Evolutionary conservation across 2,113 vertebrate genomes (phyloP).

Genomic region (Etheostoma spectabile): DNA sequence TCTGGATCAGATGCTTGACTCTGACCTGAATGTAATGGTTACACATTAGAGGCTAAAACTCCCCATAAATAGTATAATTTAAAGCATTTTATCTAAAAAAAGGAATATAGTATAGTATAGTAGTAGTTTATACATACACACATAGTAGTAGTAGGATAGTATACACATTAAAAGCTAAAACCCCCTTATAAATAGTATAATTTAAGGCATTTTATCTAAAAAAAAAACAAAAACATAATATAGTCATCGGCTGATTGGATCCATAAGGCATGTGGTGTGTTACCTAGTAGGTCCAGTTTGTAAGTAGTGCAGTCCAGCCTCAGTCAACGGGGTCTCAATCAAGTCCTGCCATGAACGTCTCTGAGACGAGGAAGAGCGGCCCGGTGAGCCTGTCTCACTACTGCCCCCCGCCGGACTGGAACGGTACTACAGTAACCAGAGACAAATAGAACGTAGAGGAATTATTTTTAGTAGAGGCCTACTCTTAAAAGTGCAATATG

Average conservation of each 20-base stretch:
- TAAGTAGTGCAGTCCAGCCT: conserved; percentile 96
- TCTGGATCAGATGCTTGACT: background rate
- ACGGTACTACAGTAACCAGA: conserved; percentile 82
- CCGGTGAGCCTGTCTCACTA: conserved; percentile 89
- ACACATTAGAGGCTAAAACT: background rate
- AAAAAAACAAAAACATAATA: no score
- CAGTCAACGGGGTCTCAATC: conserved; percentile 96
- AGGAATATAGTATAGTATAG: no score
- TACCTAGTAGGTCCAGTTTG: conserved; percentile 89
- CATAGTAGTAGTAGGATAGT: no score
- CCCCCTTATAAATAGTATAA: background rate
- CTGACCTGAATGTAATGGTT: background rate
- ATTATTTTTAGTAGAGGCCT: background rate
- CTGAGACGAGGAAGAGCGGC: conserved; percentile 94
- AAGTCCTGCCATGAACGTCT: conserved; percentile 99
- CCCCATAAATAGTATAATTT: background rate
- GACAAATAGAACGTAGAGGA: background rate
- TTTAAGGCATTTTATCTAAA: background rate
- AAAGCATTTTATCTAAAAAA: background rate
- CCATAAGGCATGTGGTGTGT: background rate
- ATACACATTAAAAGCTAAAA: no score
- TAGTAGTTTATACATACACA: no score
- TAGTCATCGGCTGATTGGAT: background rate
- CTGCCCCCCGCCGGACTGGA: conserved; percentile 88
- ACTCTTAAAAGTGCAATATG: no score